Evolutionary conservation across 2,113 vertebrate genomes (phyloP), one percentile per base, ranked within the genome.

Genomic region (Fregata magnificens): DNA sequence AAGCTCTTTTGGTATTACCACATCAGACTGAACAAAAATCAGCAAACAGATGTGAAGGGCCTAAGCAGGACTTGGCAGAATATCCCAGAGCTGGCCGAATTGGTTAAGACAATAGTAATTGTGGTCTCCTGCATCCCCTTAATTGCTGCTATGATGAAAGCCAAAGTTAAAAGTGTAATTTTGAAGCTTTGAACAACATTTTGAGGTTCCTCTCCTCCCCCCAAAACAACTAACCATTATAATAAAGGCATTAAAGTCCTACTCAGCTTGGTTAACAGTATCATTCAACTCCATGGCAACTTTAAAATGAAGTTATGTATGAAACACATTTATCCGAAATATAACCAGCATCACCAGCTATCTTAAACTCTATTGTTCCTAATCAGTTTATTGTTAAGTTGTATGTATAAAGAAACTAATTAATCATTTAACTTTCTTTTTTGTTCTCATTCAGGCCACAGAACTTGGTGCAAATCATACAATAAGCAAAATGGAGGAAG

Each of bases 221-320:
- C 0, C 2, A 6, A 13, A 81, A 36, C 16, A 59, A 13, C 25
- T 17, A 81, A 70, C 6, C 1, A 2, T 63, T 70, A 11, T 26
- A 38, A 18, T 56, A 71, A 87, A 59, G 11, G 6, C 3, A 0
- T n/a, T 42, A 16, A 61, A n/a, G 7, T 56, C 40, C 34, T 79
- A 6, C 21, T 74, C 10, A 53, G 3, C 9, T 22, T 72, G 13
- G 7, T 55, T 49, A 79, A 49, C 16, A 7, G 2, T 22, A 44
- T 20, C 1, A 21, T 34, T 76, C 16, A 76, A 28, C 8, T 62
- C 34, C 24, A 26, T 34, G 18, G 26, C 0, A 4, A 63, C 55
- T 73, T 86, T 65, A 55, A 80, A 86, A 65, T 7, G 0, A 67
- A 82, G 7, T 50, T 38, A 55, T 12, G 1, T 69, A 32, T 34